Evolutionary conservation across 2,113 vertebrate genomes (phyloP), one percentile per base, ranked within the genome.

Genomic region (Strix uralensis): DNA sequence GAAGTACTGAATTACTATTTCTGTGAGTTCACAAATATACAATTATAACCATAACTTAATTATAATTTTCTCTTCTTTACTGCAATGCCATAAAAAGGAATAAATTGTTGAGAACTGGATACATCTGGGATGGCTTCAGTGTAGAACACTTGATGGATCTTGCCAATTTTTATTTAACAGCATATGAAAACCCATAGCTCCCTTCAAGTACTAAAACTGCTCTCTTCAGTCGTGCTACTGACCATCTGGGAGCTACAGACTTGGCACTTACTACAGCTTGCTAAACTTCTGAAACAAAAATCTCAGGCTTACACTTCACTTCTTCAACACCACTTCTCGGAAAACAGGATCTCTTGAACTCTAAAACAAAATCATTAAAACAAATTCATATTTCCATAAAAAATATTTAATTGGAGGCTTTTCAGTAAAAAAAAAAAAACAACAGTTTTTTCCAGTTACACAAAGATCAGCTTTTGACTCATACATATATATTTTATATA

Each of bases 281-380:
- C 15, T 84, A 77, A 94, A 80, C 46, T 58, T 86, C 57, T 66
- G 63, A 95, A 96, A 90, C 36, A 90, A 94, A 80, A 55, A 90
- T 40, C 51, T 74, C 13, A 3, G 70, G 81, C 87, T 90, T 86
- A 70, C 32, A 52, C 47, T 94, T 73, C 38, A 66, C 51, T 83
- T 95, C 88, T 81, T 90, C 72, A 95, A 63, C 12, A 93, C 15
- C 21, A 61, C 52, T 96, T 95, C 80, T 90, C 42, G 82, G 92
- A 96, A 96, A 81, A 90, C 29, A 73, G 20, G 49, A 90, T 73
- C 67, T 73, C 71, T 77, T 73, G 27, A 62, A 75, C 65, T 87
- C 55, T 59, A 51, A 42, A 75, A 36, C 9, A 86, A 89, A 81
- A 81, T 40, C 8, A 63, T 61, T 72, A 46, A 26, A 65, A 34